These are phyloP conservation scores for Diachrysia chrysitis DNA, from an alignment of 2,888 invertebrate species.

Conservation along the genomic window DNA sequence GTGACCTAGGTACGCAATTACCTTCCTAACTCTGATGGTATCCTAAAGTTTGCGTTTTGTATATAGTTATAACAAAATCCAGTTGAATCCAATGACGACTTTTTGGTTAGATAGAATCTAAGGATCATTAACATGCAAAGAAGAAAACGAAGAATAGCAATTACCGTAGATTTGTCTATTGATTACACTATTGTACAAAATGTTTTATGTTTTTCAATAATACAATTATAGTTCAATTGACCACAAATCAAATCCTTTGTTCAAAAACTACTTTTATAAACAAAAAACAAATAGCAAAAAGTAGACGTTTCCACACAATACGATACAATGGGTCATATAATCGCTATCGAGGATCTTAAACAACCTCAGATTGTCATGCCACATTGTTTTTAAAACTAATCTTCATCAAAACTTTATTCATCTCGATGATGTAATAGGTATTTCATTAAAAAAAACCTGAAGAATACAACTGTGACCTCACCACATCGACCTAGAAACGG, in stretches of 20 bases:
- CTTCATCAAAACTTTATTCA: not conserved
- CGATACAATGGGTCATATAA: slow-evolving; percentile 5
- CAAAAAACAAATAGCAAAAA: slow-evolving; percentile 2
- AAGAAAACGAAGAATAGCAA: not conserved
- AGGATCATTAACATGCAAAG: no score
- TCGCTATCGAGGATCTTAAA: not conserved
- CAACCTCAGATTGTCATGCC: not conserved
- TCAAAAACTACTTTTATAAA: slow-evolving; percentile 2
- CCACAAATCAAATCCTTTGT: slow-evolving; percentile 1
- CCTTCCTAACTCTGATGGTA: no score
- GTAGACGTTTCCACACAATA: slow-evolving; percentile 1
- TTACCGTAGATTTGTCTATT: not conserved
- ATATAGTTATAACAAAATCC: no score
- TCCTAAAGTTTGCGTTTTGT: no score
- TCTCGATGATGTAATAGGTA: not conserved
- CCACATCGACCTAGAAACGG: not conserved
- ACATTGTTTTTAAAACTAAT: slow-evolving; percentile 5
- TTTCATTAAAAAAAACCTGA: not conserved
- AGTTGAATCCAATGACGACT: no score
- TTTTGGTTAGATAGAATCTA: no score
- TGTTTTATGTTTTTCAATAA: not conserved
- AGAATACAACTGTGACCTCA: not conserved
- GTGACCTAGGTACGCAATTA: no score
- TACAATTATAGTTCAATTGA: not conserved
- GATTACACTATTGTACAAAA: not conserved